phyloP scores from a whole-genome alignment of 2,113 vertebrate species.

The Ceratotherium simum region DNA sequence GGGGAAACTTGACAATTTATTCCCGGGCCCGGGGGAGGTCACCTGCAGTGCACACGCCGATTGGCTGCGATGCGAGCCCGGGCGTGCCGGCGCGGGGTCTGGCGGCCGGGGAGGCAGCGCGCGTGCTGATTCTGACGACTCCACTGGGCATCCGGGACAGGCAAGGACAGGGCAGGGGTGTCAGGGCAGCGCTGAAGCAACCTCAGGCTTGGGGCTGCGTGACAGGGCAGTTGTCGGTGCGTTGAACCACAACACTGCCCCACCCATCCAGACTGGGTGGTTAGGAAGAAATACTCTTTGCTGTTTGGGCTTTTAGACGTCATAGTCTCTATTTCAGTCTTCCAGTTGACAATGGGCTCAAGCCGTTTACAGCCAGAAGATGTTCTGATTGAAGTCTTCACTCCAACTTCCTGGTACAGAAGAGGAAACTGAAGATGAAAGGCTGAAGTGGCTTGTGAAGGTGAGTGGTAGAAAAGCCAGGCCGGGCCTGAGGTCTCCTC shows the following conservation, averaged over 20 bases:
- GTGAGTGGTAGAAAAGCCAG: not conserved
- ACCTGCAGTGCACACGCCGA: constrained; percentile 72
- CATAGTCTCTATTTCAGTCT: not conserved
- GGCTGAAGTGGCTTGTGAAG: not conserved
- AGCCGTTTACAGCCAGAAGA: not conserved
- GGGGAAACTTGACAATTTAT: constrained; percentile 78
- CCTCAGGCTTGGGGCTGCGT: not conserved
- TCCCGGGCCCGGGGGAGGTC: constrained; percentile 74
- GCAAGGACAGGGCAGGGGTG: not conserved
- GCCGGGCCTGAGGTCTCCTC: not conserved
- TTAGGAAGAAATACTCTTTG: not conserved
- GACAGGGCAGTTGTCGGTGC: not conserved
- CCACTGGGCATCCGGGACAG: not conserved
- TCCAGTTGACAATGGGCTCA: not conserved
- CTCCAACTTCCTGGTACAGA: not conserved
- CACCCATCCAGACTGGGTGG: not conserved
- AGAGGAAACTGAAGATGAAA: not conserved
- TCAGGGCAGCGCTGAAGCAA: not conserved
- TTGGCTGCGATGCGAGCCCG: constrained; percentile 69
- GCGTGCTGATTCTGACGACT: not conserved
- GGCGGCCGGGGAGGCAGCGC: not conserved
- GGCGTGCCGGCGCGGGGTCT: constrained; percentile 34
- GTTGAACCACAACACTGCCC: not conserved
- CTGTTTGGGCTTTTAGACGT: not conserved
- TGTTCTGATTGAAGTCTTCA: not conserved